Conservation (phyloP, 30 jellyfish, hydroid and myxozoan species). For the Mastigias papua region DNA sequence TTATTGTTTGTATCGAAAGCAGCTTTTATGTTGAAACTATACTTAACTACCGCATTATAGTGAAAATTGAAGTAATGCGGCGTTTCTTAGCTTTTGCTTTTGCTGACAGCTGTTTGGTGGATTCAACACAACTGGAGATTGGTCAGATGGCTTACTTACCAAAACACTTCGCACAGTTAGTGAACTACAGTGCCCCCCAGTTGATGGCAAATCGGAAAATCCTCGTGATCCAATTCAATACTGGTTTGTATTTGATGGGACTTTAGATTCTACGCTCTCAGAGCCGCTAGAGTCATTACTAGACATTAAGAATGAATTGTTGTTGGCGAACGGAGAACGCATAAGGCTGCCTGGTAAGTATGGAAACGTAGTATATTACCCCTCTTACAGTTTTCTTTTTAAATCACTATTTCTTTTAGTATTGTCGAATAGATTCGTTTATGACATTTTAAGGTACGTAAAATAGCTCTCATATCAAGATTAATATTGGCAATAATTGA, state of each 20-base stretch:
- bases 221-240: constrained; percentile 52
- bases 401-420: too few species aligned
- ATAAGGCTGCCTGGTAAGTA: constrained; percentile 74
- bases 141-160: constrained; percentile 76
- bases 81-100: background rate
- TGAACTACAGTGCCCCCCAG: constrained; percentile 1
- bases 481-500: too few species aligned
- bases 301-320: constrained; percentile 38
- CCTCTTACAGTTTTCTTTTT: too few species aligned
- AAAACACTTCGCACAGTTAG: constrained; percentile 64
- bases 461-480: too few species aligned
- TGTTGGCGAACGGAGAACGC: constrained; percentile 62
- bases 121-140: constrained; percentile 12
- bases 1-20: too few species aligned
- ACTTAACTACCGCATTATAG: too few species aligned
- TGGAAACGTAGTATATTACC: too few species aligned
- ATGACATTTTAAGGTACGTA: too few species aligned
- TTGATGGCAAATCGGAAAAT: background rate
- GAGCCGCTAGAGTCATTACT: constrained; percentile 72
- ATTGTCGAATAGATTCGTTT: too few species aligned
- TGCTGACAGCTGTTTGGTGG: constrained; percentile 66
- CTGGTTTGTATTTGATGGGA: constrained; percentile 89
- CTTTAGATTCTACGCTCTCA: constrained; percentile 26
- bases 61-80: too few species aligned
- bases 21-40: too few species aligned